These are phyloP conservation scores for Balaenoptera acutorostrata DNA, from an alignment of 2,113 vertebrate genomes.

Conservation along the genomic window DNA sequence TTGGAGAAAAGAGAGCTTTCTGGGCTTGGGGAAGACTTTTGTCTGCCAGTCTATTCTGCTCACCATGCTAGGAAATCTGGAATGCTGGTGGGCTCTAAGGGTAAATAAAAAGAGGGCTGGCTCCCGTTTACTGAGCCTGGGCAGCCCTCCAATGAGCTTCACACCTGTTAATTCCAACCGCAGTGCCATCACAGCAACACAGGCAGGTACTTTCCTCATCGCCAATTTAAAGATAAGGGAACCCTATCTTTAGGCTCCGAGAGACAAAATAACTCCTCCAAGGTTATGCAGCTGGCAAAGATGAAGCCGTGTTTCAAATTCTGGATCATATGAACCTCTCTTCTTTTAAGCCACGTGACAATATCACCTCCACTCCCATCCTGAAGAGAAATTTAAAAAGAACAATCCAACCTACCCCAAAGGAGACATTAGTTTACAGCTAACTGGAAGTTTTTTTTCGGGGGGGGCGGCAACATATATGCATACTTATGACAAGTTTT, in stretches of 20 bases:
- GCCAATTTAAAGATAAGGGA: neutral
- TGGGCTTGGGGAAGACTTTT: neutral
- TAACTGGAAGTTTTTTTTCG: too few species aligned
- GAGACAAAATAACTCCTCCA: neutral
- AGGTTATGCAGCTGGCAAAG: neutral
- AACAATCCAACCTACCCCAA: neutral
- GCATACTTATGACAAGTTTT: neutral
- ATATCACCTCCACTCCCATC: neutral
- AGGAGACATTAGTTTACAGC: neutral
- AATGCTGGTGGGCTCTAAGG: neutral
- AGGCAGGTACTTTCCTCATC: neutral
- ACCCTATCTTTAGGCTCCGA: neutral
- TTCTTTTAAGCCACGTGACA: neutral
- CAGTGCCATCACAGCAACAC: fast-evolving
- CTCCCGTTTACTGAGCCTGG: neutral
- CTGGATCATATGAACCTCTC: neutral
- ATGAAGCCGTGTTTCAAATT: neutral
- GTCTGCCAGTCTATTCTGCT: neutral
- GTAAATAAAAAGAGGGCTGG: neutral
- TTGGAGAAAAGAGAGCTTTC: neutral
- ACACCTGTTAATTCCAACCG: neutral
- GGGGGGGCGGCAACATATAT: neutral
- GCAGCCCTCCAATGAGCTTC: neutral
- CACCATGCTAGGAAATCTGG: neutral
- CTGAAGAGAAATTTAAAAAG: neutral